Percentiles rank a stretch among this genome's conserved stretches.
Evolutionary conservation across 2,113 vertebrate genomes (phyloP).

Genomic region (Phrynocephalus versicolor): DNA sequence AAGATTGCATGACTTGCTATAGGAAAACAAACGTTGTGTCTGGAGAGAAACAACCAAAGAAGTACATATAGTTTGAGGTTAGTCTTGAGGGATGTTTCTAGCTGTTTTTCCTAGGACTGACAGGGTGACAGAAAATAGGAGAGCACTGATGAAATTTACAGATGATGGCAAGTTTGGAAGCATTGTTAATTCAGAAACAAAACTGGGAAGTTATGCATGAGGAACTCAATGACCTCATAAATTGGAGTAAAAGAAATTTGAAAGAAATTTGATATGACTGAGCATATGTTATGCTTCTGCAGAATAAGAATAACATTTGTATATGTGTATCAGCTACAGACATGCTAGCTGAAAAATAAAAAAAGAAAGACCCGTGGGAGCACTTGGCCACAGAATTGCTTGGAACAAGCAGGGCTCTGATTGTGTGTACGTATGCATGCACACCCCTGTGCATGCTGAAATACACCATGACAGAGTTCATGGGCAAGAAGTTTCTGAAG

Average conservation of each 20-base stretch:
- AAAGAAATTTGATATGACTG: slow-evolving; percentile 5
- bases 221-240: slow-evolving; percentile 1
- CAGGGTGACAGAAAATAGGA: neutral
- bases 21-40: neutral
- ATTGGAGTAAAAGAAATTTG: neutral
- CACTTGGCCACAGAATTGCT: no score
- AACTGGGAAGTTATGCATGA: neutral
- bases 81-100: neutral
- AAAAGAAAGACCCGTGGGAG: no score
- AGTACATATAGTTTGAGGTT: neutral
- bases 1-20: neutral
- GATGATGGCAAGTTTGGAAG: neutral
- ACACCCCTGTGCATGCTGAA: neutral
- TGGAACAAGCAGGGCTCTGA: neutral
- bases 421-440: neutral
- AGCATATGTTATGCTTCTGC: slow-evolving; percentile 13
- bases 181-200: neutral
- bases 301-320: neutral
- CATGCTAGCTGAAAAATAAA: neutral
- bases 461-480: neutral
- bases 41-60: neutral
- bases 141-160: slow-evolving; percentile 1
- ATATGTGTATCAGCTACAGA: neutral
- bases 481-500: neutral
- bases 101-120: neutral